A percentile compares a stretch with the other conserved stretches of the same genome.
Conservation (phyloP, 2,113 vertebrate species). For the Callorhinus ursinus region DNA sequence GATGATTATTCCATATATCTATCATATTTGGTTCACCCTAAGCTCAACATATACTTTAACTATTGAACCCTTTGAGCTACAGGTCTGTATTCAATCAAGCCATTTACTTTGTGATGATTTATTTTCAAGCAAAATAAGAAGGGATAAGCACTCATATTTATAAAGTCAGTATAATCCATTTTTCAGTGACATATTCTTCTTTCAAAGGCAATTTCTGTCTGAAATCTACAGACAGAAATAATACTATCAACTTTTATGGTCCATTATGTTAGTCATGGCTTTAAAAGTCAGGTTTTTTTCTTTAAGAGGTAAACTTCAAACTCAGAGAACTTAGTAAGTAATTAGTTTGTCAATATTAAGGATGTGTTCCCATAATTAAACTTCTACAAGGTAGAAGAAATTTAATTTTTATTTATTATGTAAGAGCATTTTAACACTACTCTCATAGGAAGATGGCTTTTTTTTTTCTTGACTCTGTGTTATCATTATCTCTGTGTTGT, state of each 20-base stretch:
- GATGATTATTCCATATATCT: background rate
- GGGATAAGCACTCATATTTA: conserved; percentile 26
- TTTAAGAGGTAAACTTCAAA: background rate
- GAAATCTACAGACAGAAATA: background rate
- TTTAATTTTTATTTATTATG: background rate
- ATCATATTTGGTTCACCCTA: background rate
- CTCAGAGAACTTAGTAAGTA: background rate
- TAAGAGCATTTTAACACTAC: background rate
- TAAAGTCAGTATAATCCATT: background rate
- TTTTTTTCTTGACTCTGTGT: background rate
- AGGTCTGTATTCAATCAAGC: background rate
- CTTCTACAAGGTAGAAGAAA: background rate
- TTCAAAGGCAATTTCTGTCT: conserved; percentile 50
- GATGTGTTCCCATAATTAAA: background rate
- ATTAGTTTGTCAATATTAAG: background rate
- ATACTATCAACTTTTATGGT: conserved; percentile 1
- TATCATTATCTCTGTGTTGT: background rate
- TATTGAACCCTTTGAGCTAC: background rate
- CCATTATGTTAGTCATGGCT: background rate
- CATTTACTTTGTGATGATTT: conserved; percentile 9
- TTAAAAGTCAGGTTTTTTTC: background rate
- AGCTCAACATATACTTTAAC: background rate
- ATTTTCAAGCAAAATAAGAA: conserved; percentile 13
- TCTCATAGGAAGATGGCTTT: background rate
- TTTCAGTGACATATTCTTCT: conserved; percentile 33